phyloP scores from a whole-genome alignment of 1,140 invertebrate species.

The Diuraphis noxia region DNA sequence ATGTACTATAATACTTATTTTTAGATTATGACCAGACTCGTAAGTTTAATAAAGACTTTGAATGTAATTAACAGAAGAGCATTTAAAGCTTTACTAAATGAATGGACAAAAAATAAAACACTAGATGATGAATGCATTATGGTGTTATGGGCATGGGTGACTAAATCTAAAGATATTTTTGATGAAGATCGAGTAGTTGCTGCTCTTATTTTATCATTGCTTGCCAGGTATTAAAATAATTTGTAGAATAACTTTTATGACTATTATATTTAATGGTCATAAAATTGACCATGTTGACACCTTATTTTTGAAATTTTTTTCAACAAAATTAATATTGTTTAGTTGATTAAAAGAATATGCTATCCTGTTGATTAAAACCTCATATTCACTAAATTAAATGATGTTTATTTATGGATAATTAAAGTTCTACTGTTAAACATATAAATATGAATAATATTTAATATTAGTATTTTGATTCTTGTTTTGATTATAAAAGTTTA shows the following conservation, averaged over 20 bases:
- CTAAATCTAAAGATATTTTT: slow-evolving; percentile 56
- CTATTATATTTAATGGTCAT: too few relatives aligned
- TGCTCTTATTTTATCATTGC: slow-evolving; percentile 75
- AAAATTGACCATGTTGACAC: too few relatives aligned
- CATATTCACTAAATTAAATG: neutral
- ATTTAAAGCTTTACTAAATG: slow-evolving; percentile 70
- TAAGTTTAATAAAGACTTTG: slow-evolving; percentile 65
- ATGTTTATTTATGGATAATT: too few relatives aligned
- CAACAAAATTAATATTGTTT: too few relatives aligned
- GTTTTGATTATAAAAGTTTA: too few relatives aligned
- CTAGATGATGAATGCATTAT: slow-evolving; percentile 63
- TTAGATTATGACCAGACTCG: slow-evolving; percentile 61
- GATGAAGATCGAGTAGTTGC: slow-evolving; percentile 71
- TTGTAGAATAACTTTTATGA: neutral
- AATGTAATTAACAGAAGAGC: slow-evolving; percentile 70
- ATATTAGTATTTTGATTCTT: too few relatives aligned
- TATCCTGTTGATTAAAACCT: neutral
- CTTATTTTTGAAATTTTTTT: too few relatives aligned
- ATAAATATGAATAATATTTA: too few relatives aligned
- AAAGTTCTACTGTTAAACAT: too few relatives aligned
- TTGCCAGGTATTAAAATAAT: slow-evolving; percentile 62
- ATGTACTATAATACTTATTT: slow-evolving; percentile 27
- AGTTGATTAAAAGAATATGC: neutral
- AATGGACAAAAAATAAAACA: slow-evolving; percentile 70
- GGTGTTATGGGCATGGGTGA: slow-evolving; percentile 43